A percentile compares a stretch with the other conserved stretches of the same genome.
Conservation (phyloP, 1,140 invertebrate species). For the Apis dorsata region DNA sequence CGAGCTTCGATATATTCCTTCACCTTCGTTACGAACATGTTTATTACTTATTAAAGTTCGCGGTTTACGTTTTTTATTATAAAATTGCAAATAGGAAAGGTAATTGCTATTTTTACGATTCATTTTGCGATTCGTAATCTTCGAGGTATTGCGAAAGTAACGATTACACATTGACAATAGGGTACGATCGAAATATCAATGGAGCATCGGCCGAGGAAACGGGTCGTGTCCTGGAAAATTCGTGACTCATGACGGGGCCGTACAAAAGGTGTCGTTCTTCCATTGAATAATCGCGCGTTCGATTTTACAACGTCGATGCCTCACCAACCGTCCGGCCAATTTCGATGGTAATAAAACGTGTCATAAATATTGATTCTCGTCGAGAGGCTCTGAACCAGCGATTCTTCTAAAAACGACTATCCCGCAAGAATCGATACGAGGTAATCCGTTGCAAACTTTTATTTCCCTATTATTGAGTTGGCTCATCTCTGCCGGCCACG, state of each 20-base stretch:
- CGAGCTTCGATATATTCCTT: too few species aligned
- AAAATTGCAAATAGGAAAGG: too few species aligned
- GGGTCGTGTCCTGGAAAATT: background rate
- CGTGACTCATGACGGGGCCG: background rate
- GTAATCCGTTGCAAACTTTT: background rate
- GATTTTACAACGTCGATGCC: background rate
- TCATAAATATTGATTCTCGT: background rate
- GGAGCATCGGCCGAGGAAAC: too few species aligned
- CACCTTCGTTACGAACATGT: background rate
- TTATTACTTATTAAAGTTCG: too few species aligned
- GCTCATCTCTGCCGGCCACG: background rate
- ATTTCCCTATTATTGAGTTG: constrained; percentile 4
- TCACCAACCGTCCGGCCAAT: background rate
- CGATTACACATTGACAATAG: too few species aligned
- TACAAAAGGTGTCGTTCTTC: background rate
- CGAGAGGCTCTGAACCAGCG: too few species aligned
- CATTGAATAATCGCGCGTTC: background rate
- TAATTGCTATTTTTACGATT: too few species aligned
- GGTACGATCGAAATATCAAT: background rate
- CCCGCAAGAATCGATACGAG: background rate
- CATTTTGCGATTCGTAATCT: too few species aligned
- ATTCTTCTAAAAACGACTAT: background rate
- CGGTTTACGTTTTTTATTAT: too few species aligned
- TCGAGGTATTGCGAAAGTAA: too few species aligned
- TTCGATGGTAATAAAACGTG: constrained; percentile 15